Conservation (phyloP, 2,888 invertebrate species). For the Balanococcus diminutus region DNA sequence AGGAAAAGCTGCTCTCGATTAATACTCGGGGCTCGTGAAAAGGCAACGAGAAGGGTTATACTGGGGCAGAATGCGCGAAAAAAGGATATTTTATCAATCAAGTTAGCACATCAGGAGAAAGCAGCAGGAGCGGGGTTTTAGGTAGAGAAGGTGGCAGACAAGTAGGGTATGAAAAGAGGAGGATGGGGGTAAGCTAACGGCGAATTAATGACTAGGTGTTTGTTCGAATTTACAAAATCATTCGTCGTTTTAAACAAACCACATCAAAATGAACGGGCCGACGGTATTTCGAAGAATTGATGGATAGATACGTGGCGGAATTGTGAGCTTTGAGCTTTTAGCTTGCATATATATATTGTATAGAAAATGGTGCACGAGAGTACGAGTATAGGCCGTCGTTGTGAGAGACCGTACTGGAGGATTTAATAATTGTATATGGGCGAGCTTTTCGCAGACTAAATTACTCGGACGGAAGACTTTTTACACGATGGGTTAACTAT, state of each 20-base stretch:
- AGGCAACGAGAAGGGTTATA: no score
- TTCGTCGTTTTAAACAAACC: slow-evolving; percentile 48
- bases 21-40: no score
- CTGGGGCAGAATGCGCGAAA: no score
- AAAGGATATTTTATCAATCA: slow-evolving; percentile 51
- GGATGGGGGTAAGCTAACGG: background rate
- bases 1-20: no score
- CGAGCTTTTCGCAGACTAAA: slow-evolving; percentile 19
- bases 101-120: background rate
- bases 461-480: slow-evolving; percentile 18
- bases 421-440: slow-evolving; percentile 32
- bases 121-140: no score
- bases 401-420: background rate
- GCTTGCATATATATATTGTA: background rate
- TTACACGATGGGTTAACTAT: background rate
- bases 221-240: slow-evolving; percentile 40
- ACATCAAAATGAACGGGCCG: slow-evolving; percentile 20
- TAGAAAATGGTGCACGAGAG: no score
- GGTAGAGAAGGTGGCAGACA: no score
- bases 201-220: slow-evolving; percentile 49
- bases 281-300: slow-evolving; percentile 39
- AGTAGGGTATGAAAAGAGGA: background rate
- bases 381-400: no score
- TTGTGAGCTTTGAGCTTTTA: background rate
- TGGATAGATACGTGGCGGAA: background rate